Conservation (phyloP, 2,113 vertebrate genomes). For the Pterocles burchelli region DNA sequence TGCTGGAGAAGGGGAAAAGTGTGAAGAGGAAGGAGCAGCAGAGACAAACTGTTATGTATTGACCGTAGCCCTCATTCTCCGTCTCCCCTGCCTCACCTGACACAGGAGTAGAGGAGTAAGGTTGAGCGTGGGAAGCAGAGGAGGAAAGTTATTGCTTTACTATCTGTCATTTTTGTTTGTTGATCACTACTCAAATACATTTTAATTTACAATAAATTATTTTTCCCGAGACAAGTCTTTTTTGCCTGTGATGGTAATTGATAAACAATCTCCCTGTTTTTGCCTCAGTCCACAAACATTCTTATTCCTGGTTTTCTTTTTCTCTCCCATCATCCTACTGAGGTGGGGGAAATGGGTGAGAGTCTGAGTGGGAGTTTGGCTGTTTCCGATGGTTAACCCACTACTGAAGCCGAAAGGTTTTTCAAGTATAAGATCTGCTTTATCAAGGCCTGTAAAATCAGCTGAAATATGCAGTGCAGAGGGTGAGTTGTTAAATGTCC, state of each 20-base stretch:
- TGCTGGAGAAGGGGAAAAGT: not conserved
- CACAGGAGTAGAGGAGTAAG: accelerated
- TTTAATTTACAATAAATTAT: not conserved
- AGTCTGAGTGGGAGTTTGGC: not conserved
- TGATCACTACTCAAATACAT: not conserved
- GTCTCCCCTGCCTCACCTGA: not conserved
- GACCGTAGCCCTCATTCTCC: not conserved
- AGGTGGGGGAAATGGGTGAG: not conserved
- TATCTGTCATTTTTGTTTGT: not conserved
- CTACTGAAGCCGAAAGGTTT: not conserved
- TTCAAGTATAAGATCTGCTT: not conserved
- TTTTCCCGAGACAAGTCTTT: not conserved
- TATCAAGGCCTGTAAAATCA: not conserved
- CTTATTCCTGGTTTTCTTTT: not conserved
- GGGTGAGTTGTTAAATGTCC: not conserved
- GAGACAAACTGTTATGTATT: not conserved
- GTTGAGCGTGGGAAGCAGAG: not conserved
- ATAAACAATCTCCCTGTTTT: not conserved
- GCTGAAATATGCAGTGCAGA: not conserved
- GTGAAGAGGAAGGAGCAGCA: not conserved
- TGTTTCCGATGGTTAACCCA: not conserved
- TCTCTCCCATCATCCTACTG: not conserved
- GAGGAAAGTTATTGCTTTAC: not conserved
- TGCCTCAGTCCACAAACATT: not conserved
- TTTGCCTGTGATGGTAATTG: not conserved